Base-by-base conservation (phyloP, 2,113 vertebrate genomes). In the Platysternon megacephalum region DNA sequence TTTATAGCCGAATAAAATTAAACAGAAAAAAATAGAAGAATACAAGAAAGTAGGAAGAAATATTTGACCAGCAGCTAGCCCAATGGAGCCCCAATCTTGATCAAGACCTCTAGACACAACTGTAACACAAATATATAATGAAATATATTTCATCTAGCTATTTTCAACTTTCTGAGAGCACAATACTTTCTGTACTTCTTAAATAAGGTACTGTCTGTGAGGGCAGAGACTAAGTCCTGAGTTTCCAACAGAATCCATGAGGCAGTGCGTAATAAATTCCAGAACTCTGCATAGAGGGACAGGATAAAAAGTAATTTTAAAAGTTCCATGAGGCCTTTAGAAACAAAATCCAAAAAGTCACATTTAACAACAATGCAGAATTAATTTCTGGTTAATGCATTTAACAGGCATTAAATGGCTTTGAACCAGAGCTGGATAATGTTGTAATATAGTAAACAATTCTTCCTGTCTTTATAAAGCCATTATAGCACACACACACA, bases 91-190 rank as follows among this genome's bases (percentile, higher is more conserved):
- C 48, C 48, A 49, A 49, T 61, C 74, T 52, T 5, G 7, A 11
- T 46, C 0, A 51, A 48, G n/a, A 12, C 81, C 81, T 78, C 28
- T 82, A 44, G 4, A 24, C 12, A 13, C 68, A 42, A 46, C 28
- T 52, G 32, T 2, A 65, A 48, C 42, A 42, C 14, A 61, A 76
- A 22, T 28, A 1, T 35, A 7, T 3, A 19, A 28, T 22, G 11
- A 2, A 22, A 10, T 1, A 1, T 11, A 29, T 22, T 61, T 44
- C 1, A 0, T 22, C 14, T 49, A 2, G 8, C 44, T 42, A 39
- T 0, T 1, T 35, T 52, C 6, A 28, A 51, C 32, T 85, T 49
- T 49, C 52, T n/a, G n/a, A n/a, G n/a, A n/a, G n/a, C n/a, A n/a
- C n/a, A n/a, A n/a, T n/a, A n/a, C n/a, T n/a, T n/a, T n/a, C n/a